phyloP scores from a whole-genome alignment of 2,888 invertebrate genomes.

The Hirtodrosophila trivittata region DNA sequence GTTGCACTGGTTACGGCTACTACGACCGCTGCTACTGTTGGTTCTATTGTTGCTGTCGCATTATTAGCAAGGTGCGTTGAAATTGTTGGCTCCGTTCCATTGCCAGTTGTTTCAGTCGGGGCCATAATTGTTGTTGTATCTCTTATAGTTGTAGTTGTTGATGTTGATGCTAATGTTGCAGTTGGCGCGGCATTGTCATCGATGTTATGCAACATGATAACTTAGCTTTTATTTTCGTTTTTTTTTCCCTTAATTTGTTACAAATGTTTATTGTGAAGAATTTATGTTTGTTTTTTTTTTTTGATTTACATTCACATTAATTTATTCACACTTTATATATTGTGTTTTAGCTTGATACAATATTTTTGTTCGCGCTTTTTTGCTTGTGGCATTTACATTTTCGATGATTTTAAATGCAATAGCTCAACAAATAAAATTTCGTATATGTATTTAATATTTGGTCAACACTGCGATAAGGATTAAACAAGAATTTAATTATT shows the following conservation, averaged over 20 bases:
- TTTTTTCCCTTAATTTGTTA: constrained; percentile 16
- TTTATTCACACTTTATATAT: constrained; percentile 25
- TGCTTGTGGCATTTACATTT: constrained; percentile 58
- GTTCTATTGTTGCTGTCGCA: constrained; percentile 30
- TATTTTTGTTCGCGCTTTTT: constrained; percentile 36
- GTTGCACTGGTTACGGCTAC: constrained; percentile 24
- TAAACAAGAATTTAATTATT: neutral
- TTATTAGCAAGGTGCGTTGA: constrained; percentile 64
- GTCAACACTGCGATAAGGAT: constrained; percentile 43
- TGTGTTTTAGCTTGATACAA: constrained; percentile 35
- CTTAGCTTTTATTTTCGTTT: constrained; percentile 38
- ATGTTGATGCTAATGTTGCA: constrained; percentile 48
- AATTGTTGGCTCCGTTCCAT: constrained; percentile 70
- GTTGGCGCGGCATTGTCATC: constrained; percentile 60
- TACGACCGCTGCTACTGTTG: constrained; percentile 30
- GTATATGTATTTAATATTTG: constrained; percentile 21
- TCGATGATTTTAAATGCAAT: constrained; percentile 44
- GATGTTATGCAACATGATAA: constrained; percentile 68
- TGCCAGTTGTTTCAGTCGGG: constrained; percentile 60
- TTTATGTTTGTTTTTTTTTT: constrained; percentile 20
- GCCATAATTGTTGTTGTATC: constrained; percentile 43
- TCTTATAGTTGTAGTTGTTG: constrained; percentile 37
- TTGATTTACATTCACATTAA: constrained; percentile 27
- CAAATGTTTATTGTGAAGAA: constrained; percentile 20
- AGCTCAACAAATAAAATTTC: constrained; percentile 35